Evolutionary conservation across 2,888 invertebrate species (phyloP).

Genomic region (Eurytoma adleriae): DNA sequence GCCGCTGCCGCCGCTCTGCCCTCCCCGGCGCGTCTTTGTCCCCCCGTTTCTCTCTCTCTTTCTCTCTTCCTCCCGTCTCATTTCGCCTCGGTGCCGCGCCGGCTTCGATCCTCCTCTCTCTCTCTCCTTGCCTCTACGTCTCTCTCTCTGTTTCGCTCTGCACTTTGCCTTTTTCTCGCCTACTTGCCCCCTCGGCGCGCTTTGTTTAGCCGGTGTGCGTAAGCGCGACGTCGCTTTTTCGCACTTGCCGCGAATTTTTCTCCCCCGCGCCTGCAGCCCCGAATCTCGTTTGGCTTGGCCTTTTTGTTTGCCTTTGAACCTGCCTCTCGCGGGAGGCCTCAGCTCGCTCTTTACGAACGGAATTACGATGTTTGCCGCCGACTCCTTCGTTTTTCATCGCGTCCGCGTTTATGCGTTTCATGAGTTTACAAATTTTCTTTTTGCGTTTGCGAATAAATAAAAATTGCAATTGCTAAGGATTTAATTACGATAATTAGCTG

Average conservation of each 20-base stretch:
- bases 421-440: no score
- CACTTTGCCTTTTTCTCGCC: constrained; percentile 55
- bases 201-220: constrained; percentile 24
- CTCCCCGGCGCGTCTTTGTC: constrained; percentile 43
- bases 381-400: not conserved
- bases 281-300: not conserved
- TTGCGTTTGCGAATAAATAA: no score
- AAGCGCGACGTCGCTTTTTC: constrained; percentile 43
- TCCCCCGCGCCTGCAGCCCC: not conserved
- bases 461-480: no score
- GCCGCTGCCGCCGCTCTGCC: constrained; percentile 33
- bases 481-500: no score
- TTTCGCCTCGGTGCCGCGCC: not conserved
- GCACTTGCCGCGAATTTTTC: constrained; percentile 44
- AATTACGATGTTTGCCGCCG: not conserved
- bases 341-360: not conserved
- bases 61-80: constrained; percentile 43
- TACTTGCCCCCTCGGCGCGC: constrained; percentile 48
- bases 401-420: not conserved
- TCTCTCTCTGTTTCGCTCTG: constrained; percentile 45
- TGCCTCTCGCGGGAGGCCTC: not conserved
- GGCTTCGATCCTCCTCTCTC: constrained; percentile 48
- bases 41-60: constrained; percentile 36
- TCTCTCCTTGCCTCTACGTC: constrained; percentile 42
- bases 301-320: not conserved